Conservation (phyloP, 2,113 vertebrate species). For the Strix aluco region DNA sequence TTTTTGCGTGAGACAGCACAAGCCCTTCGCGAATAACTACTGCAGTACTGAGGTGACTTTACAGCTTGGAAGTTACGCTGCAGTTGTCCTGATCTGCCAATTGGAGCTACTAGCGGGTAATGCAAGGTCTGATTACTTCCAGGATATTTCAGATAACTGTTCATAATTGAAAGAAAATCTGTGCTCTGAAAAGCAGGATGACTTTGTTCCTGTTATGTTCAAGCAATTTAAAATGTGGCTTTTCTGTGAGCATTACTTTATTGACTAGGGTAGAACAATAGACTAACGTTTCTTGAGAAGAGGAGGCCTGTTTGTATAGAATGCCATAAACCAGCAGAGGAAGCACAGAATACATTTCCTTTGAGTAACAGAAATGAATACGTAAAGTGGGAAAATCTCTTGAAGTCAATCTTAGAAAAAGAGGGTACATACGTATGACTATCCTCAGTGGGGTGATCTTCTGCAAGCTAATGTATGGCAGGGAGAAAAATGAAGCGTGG, state of each 20-base stretch:
- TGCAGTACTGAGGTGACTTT: neutral
- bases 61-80: accelerated
- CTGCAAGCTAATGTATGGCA: neutral
- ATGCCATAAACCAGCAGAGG: neutral
- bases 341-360: neutral
- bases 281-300: neutral
- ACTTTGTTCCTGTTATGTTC: neutral
- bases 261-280: accelerated
- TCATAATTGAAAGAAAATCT: neutral
- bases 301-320: neutral
- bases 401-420: neutral
- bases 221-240: neutral
- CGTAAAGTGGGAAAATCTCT: neutral
- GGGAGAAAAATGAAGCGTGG: neutral
- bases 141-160: neutral
- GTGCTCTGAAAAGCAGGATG: neutral
- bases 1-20: neutral
- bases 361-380: neutral
- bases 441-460: neutral
- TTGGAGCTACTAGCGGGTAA: neutral
- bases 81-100: neutral
- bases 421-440: accelerated
- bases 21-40: neutral
- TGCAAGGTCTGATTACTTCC: neutral
- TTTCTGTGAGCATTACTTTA: neutral